Evolutionary conservation across 2,888 invertebrate genomes (phyloP).

Genomic region (Sarcophaga rosellei): DNA sequence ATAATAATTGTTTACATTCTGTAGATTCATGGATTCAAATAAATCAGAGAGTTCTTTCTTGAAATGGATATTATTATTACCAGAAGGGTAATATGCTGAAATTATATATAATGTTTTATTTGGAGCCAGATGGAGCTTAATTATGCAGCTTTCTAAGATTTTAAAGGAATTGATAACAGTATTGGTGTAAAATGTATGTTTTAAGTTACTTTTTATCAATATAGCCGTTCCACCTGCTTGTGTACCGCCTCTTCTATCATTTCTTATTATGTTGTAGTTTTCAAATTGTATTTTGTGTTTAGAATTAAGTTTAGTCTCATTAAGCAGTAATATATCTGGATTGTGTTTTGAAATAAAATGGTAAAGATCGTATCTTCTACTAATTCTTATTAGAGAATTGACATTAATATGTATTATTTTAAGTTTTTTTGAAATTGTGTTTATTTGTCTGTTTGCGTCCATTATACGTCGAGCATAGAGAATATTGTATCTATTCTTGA

Average conservation of each 20-base stretch:
- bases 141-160: not conserved
- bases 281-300: not conserved
- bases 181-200: not conserved
- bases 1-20: too few species aligned
- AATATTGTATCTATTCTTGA: too few species aligned
- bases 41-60: not conserved
- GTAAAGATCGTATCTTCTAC: too few species aligned
- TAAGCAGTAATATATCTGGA: too few species aligned
- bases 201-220: not conserved
- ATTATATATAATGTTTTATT: conserved; percentile 2
- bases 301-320: too few species aligned
- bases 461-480: too few species aligned
- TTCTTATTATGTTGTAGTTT: conserved; percentile 8
- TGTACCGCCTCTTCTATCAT: not conserved
- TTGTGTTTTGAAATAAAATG: too few species aligned
- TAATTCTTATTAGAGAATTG: too few species aligned
- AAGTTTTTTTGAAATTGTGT: not conserved
- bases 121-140: not conserved
- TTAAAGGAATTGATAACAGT: not conserved
- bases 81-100: not conserved
- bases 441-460: not conserved
- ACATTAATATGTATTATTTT: not conserved
- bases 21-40: not conserved
- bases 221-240: conserved; percentile 16
- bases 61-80: not conserved